Evolutionary conservation across 2,113 vertebrate genomes (phyloP).

Genomic region (Oreochromis spilurus): DNA sequence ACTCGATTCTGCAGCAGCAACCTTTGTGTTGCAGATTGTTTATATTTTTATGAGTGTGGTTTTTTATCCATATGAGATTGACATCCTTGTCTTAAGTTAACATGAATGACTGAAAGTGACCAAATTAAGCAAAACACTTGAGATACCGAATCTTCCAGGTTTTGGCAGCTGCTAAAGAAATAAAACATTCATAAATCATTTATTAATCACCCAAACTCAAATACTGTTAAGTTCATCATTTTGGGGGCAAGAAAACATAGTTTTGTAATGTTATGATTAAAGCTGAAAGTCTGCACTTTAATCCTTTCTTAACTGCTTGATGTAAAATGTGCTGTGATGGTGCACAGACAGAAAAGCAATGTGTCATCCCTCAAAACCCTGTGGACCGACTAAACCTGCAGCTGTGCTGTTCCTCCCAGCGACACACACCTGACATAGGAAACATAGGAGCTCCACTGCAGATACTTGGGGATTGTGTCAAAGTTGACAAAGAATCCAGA

Average conservation of each 20-base stretch:
- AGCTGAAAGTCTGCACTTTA: neutral
- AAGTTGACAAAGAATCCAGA: slow-evolving; percentile 98
- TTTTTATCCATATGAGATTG: neutral
- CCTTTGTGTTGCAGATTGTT: neutral
- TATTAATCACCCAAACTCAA: neutral
- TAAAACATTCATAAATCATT: neutral
- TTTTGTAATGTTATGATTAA: neutral
- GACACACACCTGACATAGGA: slow-evolving; percentile 88
- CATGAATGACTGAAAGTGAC: neutral
- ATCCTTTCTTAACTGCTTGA: neutral
- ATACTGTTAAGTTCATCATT: neutral
- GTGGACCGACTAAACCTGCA: neutral
- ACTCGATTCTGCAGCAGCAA: neutral
- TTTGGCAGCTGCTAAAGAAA: neutral
- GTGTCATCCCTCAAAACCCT: neutral
- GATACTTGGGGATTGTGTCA: slow-evolving; percentile 96
- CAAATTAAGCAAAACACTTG: neutral
- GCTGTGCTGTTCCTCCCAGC: neutral
- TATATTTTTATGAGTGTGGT: neutral
- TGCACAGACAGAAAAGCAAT: neutral
- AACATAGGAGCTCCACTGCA: slow-evolving; percentile 95
- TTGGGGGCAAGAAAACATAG: neutral
- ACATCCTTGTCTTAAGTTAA: neutral
- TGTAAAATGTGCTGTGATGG: neutral
- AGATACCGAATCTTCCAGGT: neutral